Base-by-base conservation (phyloP, 2,113 vertebrate species). In the Pseudolaguvia tuberculata region DNA sequence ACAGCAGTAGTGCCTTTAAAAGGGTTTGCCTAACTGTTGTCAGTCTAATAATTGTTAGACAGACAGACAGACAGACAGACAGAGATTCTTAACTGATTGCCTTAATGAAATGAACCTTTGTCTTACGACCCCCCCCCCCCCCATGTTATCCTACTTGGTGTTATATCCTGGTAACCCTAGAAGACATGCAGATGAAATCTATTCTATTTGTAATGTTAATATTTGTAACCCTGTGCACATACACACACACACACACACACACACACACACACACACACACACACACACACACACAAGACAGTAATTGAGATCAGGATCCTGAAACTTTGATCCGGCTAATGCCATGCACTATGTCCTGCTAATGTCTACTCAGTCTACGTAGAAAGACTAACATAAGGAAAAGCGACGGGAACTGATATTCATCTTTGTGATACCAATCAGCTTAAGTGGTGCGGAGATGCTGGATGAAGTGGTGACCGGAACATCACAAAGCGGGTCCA, bases 401-500 rank as follows among this genome's bases (percentile, higher is more conserved):
- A 98, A 98, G 55, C 96, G 88, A 0, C 96, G 89, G 21, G 95
- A 92, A 86, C 96, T 96, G 85, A 98, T 94, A 88, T 98, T 98
- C 96, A 98, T 98, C 89, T 98, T 98, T 74, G 96, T 98, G 86
- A 98, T 94, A 0, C 96, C 96, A 0, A 99, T 97, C 80, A 98
- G 95, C 83, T 94, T 93, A 59, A 99, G 95, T 0, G 96, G 94
- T 0, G 94, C 88, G 1, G 95, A 98, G 42, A 98, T 94, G 73
- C 94, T 93, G 83, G 95, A 95, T 79, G 93, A 92, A 23, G 90
- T 91, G 1, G 92, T 87, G 1, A 96, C 88, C 0, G 95, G 96
- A 53, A 92, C 93, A 67, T 98, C 96, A 0, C 94, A 99, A 82
- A 95, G 92, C 82, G 97, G 91, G 83, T 96, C 96, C 0, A 94